phyloP scores from a whole-genome alignment of 2,797 vertebrate genomes.

The Muraenolepis orangiensis region DNA sequence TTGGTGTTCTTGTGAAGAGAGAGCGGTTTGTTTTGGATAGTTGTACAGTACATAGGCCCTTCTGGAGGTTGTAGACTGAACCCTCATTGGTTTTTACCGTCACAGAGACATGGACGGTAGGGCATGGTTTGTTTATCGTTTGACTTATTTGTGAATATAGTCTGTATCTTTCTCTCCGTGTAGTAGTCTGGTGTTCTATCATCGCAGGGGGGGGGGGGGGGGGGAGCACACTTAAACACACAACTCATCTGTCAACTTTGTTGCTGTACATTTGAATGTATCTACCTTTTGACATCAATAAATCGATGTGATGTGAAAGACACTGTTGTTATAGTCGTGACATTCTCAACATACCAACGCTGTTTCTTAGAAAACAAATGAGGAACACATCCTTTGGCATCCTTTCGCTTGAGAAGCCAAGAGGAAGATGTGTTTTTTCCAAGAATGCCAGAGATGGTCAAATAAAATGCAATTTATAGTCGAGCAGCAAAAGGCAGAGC shows the following conservation, averaged over 20 bases:
- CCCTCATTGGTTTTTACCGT: conserved; percentile 64
- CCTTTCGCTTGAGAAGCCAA: not conserved
- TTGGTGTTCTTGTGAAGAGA: conserved; percentile 53
- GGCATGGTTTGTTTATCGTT: conserved; percentile 69
- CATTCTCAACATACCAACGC: not conserved
- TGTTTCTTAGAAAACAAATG: not conserved
- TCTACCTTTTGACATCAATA: conserved; percentile 84
- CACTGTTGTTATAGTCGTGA: conserved; percentile 4
- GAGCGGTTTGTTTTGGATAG: conserved; percentile 68
- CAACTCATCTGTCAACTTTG: conserved; percentile 75
- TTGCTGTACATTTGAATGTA: conserved; percentile 82
- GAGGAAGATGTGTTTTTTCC: not conserved
- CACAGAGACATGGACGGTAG: conserved; percentile 47
- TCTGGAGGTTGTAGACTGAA: conserved; percentile 56
- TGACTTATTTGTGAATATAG: conserved; percentile 70
- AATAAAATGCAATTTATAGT: not conserved
- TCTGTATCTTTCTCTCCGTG: conserved; percentile 73
- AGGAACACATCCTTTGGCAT: not conserved
- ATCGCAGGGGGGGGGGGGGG: conserved; percentile 44
- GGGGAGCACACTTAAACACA: conserved; percentile 64
- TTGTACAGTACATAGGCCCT: conserved; percentile 71
- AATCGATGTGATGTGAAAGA: conserved; percentile 74
- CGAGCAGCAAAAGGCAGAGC: no score
- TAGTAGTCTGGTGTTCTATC: conserved; percentile 78
- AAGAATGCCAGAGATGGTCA: not conserved